Evolutionary conservation across 2,888 invertebrate species (phyloP).

Genomic region (Clanis bilineata): DNA sequence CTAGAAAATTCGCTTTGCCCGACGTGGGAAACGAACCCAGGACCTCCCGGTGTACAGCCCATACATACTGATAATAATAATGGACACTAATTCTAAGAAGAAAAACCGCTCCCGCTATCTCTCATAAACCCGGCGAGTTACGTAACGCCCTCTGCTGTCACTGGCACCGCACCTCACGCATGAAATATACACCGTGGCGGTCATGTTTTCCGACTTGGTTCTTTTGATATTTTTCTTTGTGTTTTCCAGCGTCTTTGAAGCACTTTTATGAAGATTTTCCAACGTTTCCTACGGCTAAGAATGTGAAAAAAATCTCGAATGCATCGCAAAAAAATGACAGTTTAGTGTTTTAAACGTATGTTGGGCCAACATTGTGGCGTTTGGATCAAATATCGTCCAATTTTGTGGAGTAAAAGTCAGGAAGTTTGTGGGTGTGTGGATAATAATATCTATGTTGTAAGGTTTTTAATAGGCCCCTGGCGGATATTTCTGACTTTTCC

Average conservation of each 20-base stretch:
- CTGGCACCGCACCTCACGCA: constrained; percentile 15
- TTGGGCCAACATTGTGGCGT: neutral
- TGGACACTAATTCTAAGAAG: too few relatives aligned
- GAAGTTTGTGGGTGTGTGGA: neutral
- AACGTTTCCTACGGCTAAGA: neutral
- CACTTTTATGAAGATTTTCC: constrained; percentile 13
- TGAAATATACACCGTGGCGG: constrained; percentile 32
- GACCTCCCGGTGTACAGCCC: too few relatives aligned
- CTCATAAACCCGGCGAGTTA: neutral
- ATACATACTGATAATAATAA: too few relatives aligned
- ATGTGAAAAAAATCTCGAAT: neutral
- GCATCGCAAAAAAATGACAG: neutral
- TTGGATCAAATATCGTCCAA: neutral
- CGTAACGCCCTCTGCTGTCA: constrained; percentile 11
- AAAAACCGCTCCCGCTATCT: neutral
- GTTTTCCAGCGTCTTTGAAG: constrained; percentile 17
- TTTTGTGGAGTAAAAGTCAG: neutral
- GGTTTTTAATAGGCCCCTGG: too few relatives aligned
- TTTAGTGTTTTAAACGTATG: neutral
- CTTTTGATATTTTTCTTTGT: constrained; percentile 37
- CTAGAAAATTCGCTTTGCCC: too few relatives aligned
- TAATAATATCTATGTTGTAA: too few relatives aligned
- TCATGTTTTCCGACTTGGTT: constrained; percentile 34
- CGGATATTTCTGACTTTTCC: too few relatives aligned
- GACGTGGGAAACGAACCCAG: too few relatives aligned